Percentiles rank a stretch among this genome's conserved stretches.
These are phyloP conservation scores for Sinocyclocheilus rhinocerous DNA, from an alignment of 2,113 vertebrate species.

Conservation along the genomic window DNA sequence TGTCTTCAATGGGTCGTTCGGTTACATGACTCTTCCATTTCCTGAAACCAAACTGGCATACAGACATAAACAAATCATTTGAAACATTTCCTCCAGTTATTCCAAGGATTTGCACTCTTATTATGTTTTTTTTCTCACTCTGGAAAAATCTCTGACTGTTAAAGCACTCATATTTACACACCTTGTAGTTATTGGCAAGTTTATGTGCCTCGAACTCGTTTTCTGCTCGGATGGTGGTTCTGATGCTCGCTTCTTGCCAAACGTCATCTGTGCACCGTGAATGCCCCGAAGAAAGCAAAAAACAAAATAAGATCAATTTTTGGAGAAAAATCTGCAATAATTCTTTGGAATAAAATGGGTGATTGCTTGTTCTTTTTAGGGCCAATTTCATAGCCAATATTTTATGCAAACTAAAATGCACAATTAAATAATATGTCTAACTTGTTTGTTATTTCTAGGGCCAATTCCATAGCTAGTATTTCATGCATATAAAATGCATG, in stretches of 20 bases:
- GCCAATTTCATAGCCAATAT: not conserved
- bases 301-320: not conserved
- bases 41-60: conserved; percentile 85
- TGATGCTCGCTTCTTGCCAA: conserved; percentile 75
- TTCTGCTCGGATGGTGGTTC: conserved; percentile 79
- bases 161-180: conserved; percentile 33
- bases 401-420: not conserved
- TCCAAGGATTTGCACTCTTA: not conserved
- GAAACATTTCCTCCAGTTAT: not conserved
- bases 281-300: conserved; percentile 48
- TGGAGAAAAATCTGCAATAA: not conserved
- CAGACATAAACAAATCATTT: not conserved
- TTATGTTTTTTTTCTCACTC: not conserved
- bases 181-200: conserved; percentile 86
- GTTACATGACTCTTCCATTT: conserved; percentile 91
- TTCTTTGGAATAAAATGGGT: not conserved
- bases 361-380: not conserved
- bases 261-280: conserved; percentile 69
- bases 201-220: conserved; percentile 84
- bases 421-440: not conserved
- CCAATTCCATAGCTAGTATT: too few relatives aligned
- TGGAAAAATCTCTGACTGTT: not conserved
- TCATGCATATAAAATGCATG: too few relatives aligned
- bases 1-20: conserved; percentile 79
- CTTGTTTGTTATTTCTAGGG: too few relatives aligned